Evolutionary conservation across 2,113 vertebrate genomes (phyloP), one percentile per base, ranked within the genome.

Genomic region (Rhabdornis inornatus): DNA sequence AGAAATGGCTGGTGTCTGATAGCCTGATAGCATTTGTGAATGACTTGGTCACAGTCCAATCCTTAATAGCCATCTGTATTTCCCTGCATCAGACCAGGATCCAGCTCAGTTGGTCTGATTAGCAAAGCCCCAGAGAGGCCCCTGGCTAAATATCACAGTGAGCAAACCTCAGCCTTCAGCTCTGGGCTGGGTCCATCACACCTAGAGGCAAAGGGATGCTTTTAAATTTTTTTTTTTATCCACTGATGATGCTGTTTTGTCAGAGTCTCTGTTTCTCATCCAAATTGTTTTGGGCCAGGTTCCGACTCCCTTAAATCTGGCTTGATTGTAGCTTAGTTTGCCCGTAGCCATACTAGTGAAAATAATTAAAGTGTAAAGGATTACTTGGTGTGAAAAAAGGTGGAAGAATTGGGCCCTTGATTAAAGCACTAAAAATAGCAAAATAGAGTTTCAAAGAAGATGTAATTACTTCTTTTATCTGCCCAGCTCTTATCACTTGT

Each of bases 401-500:
- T 79, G 71, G 83, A 83, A 89, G 93, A 91, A 94, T 88, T 33
- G 40, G 76, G 31, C 44, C 91, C 70, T 84, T 91, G 94, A 95
- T 91, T 83, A 93, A 92, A 63, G 50, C 25, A 76, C 87, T 94
- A 93, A 94, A 95, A 92, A 96, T 90, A 95, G 82, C 74, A 61
- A 90, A 83, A 95, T 11, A 40, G 78, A 64, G 64, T 93, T 93
- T 92, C 86, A 93, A 83, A 93, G 85, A 90, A 80, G 85, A 89
- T 78, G 79, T 87, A 95, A 96, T 95, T 94, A 82, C 80, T 95
- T 84, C 80, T 91, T 96, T 90, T 94, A 95, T 94, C 79, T 96
- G 82, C 55, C 86, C 71, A 77, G 76, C 71, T 94, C 84, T 94
- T 96, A 96, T 94, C 76, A 74, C 56, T 88, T 82, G 75, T 93